Conservation (phyloP, 2,113 vertebrate species). For the Mastomys natalensis region DNA sequence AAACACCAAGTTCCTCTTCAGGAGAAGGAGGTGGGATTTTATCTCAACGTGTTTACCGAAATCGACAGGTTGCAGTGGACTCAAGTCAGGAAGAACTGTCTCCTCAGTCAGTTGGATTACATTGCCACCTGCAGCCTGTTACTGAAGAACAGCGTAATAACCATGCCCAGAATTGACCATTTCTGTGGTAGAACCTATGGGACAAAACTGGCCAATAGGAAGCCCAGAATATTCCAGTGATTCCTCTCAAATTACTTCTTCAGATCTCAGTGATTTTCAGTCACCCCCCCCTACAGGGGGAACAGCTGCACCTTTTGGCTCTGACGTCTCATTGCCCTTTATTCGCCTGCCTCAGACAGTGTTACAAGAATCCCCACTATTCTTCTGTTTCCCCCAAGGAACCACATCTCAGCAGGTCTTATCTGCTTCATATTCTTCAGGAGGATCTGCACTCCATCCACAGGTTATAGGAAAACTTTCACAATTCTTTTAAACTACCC, state of each 20-base stretch:
- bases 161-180: constrained; percentile 89
- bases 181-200: constrained; percentile 90
- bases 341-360: constrained; percentile 88
- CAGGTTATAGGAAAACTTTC: constrained; percentile 90
- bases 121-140: constrained; percentile 94
- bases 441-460: constrained; percentile 87
- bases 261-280: constrained; percentile 94
- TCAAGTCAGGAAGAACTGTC: constrained; percentile 91
- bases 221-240: constrained; percentile 96
- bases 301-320: constrained; percentile 84
- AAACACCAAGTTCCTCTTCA: constrained; percentile 86
- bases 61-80: constrained; percentile 92
- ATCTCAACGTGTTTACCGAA: constrained; percentile 89
- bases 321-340: constrained; percentile 88
- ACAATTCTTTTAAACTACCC: constrained; percentile 80
- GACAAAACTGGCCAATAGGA: constrained; percentile 90
- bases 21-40: constrained; percentile 89
- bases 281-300: constrained; percentile 91
- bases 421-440: constrained; percentile 88
- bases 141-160: constrained; percentile 93
- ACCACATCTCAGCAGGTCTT: constrained; percentile 88
- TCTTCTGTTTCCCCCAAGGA: constrained; percentile 90
- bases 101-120: constrained; percentile 82
- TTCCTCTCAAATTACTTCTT: constrained; percentile 94
- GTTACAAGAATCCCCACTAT: constrained; percentile 89